Base-by-base conservation (phyloP, 2,888 invertebrate species). In the Agonopterix alstromeriana region DNA sequence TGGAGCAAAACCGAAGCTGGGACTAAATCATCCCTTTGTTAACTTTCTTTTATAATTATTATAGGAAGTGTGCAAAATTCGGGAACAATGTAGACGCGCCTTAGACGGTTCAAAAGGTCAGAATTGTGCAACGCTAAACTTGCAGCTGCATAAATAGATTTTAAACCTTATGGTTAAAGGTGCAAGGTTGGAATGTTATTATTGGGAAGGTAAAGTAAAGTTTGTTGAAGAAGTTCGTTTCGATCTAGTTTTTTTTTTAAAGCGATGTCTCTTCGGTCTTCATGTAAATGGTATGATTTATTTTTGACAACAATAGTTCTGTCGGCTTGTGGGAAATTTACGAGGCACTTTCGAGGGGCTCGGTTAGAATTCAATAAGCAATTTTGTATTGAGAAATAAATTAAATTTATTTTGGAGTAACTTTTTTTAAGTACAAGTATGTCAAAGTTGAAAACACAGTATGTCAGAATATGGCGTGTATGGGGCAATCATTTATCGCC, bases 281-380 rank as follows among this genome's bases (percentile, higher is more conserved):
- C 65, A 76, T 77, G 75, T 77, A 75, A 27, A 73, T 76, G 73
- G 61, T 65, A 67, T 87, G 84, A 85, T 85, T 86, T 86, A 87
- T 85, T 83, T 78, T 74, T 73, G 79, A 83, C 84, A 84, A 82
- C 82, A 82, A 82, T 81, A 67, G 71, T 64, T 62, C 60, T 60
- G 62, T 61, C 62, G 65, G 57, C 58, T 77, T 83, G 82, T 86
- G 87, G 84, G 86, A 87, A 84, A 84, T 87, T 85, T 86, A 86
- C 79, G 85, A 81, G 60, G 67, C 66, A 61, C 68, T 73, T 65
- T 63, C 63, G 62, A 82, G 76, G 83, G 83, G 82, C 79, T 77
- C 38, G 38, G 38, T 27, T 27, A 27, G 27, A 27, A 27, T 27
- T 27, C 17, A 17, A 17, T 17, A 17, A 17, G 17, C 17, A 17